Conservation (phyloP, 2,888 invertebrate genomes). For the Cerastoderma edule region DNA sequence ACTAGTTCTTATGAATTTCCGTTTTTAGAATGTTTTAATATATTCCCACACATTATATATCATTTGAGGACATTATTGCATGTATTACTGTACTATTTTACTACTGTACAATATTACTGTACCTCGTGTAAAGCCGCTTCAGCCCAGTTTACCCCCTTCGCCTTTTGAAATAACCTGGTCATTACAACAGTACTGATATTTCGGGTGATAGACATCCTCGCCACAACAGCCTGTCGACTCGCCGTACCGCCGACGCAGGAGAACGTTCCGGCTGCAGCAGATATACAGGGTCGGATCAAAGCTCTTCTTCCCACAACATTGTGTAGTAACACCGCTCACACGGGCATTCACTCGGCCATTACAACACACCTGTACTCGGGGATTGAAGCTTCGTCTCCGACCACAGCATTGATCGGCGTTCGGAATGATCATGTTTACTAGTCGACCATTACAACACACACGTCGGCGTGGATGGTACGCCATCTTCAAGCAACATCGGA, state of each 20-base stretch:
- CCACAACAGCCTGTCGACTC: conserved; percentile 38
- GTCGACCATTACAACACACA: conserved; percentile 35
- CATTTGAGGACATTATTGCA: too few relatives aligned
- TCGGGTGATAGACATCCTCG: conserved; percentile 26
- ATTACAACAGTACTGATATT: conserved; percentile 30
- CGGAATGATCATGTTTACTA: conserved; percentile 13
- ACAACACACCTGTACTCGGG: conserved; percentile 35
- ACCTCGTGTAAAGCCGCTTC: too few relatives aligned
- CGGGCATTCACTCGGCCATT: conserved; percentile 19
- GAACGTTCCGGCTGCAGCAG: conserved; percentile 32
- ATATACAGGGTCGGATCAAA: conserved; percentile 29
- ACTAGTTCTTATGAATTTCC: too few relatives aligned
- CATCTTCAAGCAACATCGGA: conserved; percentile 26
- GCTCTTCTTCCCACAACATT: conserved; percentile 30
- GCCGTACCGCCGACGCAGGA: conserved; percentile 23
- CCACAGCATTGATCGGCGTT: conserved; percentile 36
- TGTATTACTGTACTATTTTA: too few relatives aligned
- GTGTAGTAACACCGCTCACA: conserved; percentile 24
- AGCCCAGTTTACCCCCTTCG: too few relatives aligned
- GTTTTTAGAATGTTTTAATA: too few relatives aligned
- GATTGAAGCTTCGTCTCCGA: conserved; percentile 12
- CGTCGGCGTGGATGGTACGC: conserved; percentile 20
- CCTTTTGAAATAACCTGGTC: conserved; percentile 11
- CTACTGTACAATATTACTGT: too few relatives aligned
- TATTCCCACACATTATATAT: too few relatives aligned